Evolutionary conservation across 2,888 invertebrate genomes (phyloP).

Genomic region (Clivina fossor): DNA sequence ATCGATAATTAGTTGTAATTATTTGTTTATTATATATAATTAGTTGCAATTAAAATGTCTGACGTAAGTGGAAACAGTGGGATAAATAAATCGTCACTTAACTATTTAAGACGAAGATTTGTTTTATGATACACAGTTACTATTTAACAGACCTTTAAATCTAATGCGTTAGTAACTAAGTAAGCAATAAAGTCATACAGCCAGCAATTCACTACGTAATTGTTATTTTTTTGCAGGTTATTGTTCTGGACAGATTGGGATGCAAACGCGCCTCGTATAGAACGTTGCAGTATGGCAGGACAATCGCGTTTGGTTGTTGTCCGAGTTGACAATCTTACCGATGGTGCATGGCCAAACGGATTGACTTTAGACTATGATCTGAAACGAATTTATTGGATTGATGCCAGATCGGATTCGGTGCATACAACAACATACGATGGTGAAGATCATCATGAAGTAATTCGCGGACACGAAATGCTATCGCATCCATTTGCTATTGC

Average conservation of each 20-base stretch:
- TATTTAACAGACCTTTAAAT: no score
- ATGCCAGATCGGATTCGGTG: slow-evolving; percentile 85
- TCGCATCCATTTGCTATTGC: slow-evolving; percentile 90
- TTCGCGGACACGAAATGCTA: slow-evolving; percentile 72
- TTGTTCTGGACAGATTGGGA: slow-evolving; percentile 92
- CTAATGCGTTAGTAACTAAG: no score
- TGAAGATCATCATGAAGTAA: slow-evolving; percentile 66
- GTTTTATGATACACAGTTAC: no score
- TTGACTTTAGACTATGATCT: slow-evolving; percentile 76
- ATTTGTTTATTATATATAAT: no score
- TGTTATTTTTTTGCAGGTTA: slow-evolving; percentile 50
- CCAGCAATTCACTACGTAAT: no score
- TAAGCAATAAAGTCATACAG: no score
- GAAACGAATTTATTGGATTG: slow-evolving; percentile 79
- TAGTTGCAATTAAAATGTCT: no score
- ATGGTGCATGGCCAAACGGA: slow-evolving; percentile 84
- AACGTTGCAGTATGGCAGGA: slow-evolving; percentile 80
- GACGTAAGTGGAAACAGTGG: no score
- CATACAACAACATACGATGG: slow-evolving; percentile 84
- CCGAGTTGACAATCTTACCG: slow-evolving; percentile 58
- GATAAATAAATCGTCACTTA: no score
- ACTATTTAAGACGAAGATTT: no score
- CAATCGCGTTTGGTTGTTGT: slow-evolving; percentile 58
- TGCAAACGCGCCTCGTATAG: slow-evolving; percentile 74
- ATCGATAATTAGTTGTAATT: no score